Percentiles rank a stretch among this genome's conserved stretches.
Evolutionary conservation across 1,140 invertebrate genomes (phyloP).

Genomic region (Heliothis virescens): DNA sequence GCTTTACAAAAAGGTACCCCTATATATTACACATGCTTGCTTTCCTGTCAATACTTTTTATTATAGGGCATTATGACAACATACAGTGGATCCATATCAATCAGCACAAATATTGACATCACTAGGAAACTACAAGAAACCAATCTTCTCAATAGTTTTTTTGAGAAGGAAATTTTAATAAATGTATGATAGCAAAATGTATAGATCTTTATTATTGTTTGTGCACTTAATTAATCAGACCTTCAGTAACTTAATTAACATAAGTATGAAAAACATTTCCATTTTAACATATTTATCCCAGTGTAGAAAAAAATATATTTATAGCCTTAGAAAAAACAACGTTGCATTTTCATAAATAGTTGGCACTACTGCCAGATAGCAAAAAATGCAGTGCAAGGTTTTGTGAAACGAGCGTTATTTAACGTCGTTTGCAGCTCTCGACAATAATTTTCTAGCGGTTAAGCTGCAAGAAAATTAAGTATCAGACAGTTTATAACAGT

Average conservation of each 20-base stretch:
- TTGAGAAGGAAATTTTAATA: no score
- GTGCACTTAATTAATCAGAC: no score
- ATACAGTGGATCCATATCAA: no score
- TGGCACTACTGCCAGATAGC: slow-evolving; percentile 11
- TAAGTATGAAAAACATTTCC: no score
- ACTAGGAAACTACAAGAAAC: no score
- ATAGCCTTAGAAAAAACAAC: slow-evolving; percentile 1
- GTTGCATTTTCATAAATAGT: slow-evolving; percentile 15
- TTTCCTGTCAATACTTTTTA: no score
- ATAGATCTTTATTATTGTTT: no score
- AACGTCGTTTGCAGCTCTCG: neutral
- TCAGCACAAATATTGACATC: no score
- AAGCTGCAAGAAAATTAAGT: slow-evolving; percentile 3
- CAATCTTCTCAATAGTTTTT: no score
- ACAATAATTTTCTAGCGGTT: slow-evolving; percentile 3
- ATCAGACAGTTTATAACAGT: neutral
- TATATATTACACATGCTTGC: neutral
- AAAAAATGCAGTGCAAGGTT: slow-evolving; percentile 20
- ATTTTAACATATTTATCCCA: neutral
- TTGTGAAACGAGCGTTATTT: slow-evolving; percentile 19
- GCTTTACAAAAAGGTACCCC: neutral
- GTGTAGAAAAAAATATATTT: neutral
- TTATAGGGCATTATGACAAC: no score
- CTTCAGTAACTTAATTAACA: no score
- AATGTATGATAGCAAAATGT: no score